Conservation (phyloP, 2,888 invertebrate genomes). For the Epinotia bilunana region DNA sequence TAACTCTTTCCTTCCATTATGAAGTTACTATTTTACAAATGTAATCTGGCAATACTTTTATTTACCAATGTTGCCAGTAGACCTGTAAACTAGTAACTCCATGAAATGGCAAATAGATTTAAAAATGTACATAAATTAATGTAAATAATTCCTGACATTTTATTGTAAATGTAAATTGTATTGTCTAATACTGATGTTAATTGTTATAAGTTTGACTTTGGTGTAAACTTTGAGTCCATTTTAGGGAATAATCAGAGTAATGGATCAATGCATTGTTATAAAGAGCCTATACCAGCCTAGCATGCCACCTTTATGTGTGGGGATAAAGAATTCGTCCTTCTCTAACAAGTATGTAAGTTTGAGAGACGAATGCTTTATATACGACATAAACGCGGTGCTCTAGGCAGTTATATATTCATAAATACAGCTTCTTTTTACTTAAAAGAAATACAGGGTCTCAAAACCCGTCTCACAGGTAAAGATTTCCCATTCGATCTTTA, state of each 20-base stretch:
- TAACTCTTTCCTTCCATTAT: no score
- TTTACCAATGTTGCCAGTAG: no score
- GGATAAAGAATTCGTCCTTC: no score
- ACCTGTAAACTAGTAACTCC: no score
- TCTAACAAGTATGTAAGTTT: no score
- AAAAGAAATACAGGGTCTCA: background rate
- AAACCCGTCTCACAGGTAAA: background rate
- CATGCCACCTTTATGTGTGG: no score
- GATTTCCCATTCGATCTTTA: no score
- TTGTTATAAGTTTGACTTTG: background rate
- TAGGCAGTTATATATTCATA: background rate
- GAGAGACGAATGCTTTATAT: no score
- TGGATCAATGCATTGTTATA: background rate
- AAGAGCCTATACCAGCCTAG: background rate
- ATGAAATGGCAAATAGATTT: background rate
- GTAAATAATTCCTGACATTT: background rate
- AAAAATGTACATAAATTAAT: background rate
- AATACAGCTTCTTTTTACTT: background rate
- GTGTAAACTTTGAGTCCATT: background rate
- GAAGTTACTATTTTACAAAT: no score
- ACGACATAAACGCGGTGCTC: no score
- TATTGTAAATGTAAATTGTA: background rate
- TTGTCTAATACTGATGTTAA: conserved; percentile 1
- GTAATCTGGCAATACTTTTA: no score
- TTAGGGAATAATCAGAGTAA: background rate